Evolutionary conservation across 2,797 vertebrate species (phyloP), one percentile per base, ranked within the genome.

Genomic region (Cuniculus paca): DNA sequence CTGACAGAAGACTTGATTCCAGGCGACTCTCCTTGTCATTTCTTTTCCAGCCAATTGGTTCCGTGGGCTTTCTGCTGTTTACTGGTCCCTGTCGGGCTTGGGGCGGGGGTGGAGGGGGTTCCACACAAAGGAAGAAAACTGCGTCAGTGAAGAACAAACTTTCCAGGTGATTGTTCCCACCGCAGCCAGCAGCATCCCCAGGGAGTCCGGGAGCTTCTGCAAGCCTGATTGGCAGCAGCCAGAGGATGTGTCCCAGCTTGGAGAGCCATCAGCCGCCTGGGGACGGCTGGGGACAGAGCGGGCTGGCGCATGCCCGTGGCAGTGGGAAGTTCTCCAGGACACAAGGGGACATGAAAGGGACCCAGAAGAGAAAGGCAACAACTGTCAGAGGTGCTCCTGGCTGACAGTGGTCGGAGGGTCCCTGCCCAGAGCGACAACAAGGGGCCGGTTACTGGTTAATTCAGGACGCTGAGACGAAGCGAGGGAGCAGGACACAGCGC

Each of bases 401-500:
- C 50, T 89, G 75, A 74, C 72, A 93, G 80, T 10, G 42, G 45
- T 63, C 4, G 8, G 89, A 93, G 60, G 58, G 63, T 19, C 63
- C 65, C 90, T 63, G 4, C 39, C 34, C 31, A 91, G 90, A 94
- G 42, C 0, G 45, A 39, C 3, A 70, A 95, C 93, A 97, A 96
- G 95, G 96, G 91, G 13, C 82, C 36, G 16, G 97, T 96, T 97
- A 97, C 93, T 97, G 96, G 97, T 97, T 98, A 97, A 97, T 97
- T 91, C 13, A 9, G n/a, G 89, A 93, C 96, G 81, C 65, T 24
- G 68, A 5, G 90, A 4, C 6, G 0, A 39, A 11, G n/a, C 36
- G 81, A 10, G 39, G 42, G 82, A 10, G 75, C 0, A 0, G 13
- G 34, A 4, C 4, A 56, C 9, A 42, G 54, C 10, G 31, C 61